Evolutionary conservation across 2,888 invertebrate genomes (phyloP).

Genomic region (Xylocampa areola): DNA sequence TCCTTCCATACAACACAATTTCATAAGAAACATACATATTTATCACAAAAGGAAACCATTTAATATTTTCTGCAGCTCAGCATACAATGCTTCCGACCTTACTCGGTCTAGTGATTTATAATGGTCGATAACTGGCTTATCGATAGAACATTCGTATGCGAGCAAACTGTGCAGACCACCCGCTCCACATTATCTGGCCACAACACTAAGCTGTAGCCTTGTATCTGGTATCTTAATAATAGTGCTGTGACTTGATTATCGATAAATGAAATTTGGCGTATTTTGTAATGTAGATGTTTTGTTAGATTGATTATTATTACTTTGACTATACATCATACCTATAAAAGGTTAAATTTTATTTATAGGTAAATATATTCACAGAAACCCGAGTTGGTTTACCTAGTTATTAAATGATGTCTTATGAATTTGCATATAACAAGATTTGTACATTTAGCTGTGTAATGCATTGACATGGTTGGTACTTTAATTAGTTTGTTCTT

Average conservation of each 20-base stretch:
- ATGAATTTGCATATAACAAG: too few relatives aligned
- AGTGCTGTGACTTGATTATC: conserved; percentile 48
- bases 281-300: background rate
- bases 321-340: too few relatives aligned
- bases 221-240: conserved; percentile 63
- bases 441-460: too few relatives aligned
- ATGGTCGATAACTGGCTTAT: conserved; percentile 51
- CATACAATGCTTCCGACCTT: conserved; percentile 26
- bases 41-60: conserved; percentile 40
- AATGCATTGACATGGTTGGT: too few relatives aligned
- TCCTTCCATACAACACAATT: conserved; percentile 14
- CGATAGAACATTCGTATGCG: conserved; percentile 51
- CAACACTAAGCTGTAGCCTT: conserved; percentile 58
- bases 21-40: conserved; percentile 37
- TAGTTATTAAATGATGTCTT: too few relatives aligned
- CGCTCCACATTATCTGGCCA: conserved; percentile 55
- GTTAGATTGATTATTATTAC: background rate
- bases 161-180: conserved; percentile 50
- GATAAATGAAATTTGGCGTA: conserved; percentile 13
- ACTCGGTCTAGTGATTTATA: conserved; percentile 53
- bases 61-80: conserved; percentile 38
- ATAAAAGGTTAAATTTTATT: too few relatives aligned
- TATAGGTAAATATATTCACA: too few relatives aligned
- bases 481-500: too few relatives aligned
- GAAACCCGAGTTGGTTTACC: too few relatives aligned